Evolutionary conservation across 2,113 vertebrate genomes (phyloP).

Genomic region (Siniperca chuatsi): DNA sequence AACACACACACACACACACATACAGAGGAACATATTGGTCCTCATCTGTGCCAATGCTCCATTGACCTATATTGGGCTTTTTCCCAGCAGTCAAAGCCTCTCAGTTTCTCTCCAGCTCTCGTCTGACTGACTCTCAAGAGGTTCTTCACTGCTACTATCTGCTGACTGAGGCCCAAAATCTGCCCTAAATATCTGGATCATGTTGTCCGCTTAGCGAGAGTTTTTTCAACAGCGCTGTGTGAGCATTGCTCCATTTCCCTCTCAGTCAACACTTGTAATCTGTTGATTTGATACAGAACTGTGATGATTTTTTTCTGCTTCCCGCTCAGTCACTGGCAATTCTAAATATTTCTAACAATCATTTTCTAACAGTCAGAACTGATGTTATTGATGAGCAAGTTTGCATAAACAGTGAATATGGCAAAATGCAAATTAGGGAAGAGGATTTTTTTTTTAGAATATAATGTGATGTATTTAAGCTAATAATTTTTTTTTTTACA

Average conservation of each 20-base stretch:
- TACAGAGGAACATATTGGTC: conserved; percentile 47
- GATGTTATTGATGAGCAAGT: neutral
- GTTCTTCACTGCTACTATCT: conserved; percentile 55
- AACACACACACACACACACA: conserved; percentile 26
- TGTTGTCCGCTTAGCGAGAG: conserved; percentile 27
- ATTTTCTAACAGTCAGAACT: neutral
- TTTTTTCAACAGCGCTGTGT: neutral
- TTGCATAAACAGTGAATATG: neutral
- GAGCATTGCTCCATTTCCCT: conserved; percentile 34
- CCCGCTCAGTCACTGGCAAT: neutral
- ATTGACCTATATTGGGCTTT: conserved; percentile 72
- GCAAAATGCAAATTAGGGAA: too few relatives aligned
- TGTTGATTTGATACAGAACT: conserved; percentile 14
- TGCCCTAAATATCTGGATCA: conserved; percentile 55
- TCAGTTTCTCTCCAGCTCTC: conserved; percentile 27
- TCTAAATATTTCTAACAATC: neutral
- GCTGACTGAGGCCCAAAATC: conserved; percentile 56
- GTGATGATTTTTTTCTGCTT: neutral
- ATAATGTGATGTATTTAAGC: too few relatives aligned
- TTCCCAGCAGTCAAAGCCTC: conserved; percentile 57
- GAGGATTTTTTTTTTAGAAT: too few relatives aligned
- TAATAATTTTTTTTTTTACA: too few relatives aligned
- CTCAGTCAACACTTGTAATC: conserved; percentile 22
- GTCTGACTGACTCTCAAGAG: conserved; percentile 53
- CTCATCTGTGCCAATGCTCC: conserved; percentile 64